phyloP scores from a whole-genome alignment of 2,113 vertebrate species.

The Chamaetylas fuelleborni region DNA sequence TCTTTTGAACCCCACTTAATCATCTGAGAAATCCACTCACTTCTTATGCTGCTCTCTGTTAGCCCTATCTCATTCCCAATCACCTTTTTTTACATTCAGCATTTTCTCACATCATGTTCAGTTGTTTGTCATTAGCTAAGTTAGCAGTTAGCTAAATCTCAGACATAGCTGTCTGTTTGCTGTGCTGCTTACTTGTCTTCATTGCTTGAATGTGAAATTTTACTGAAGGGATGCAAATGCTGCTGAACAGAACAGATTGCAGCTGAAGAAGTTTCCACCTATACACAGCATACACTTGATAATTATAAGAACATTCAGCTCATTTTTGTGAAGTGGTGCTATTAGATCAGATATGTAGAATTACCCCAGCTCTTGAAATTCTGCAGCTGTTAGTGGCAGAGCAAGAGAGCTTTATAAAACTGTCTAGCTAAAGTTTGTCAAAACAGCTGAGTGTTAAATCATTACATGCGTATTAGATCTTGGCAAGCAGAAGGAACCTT shows the following conservation, averaged over 20 bases:
- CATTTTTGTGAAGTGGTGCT: not conserved
- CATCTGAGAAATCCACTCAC: not conserved
- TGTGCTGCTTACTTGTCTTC: not conserved
- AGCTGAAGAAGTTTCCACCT: not conserved
- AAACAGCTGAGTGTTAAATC: not conserved
- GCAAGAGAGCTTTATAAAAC: not conserved
- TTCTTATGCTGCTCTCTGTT: not conserved
- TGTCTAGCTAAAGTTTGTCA: not conserved
- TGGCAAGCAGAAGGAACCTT: not conserved
- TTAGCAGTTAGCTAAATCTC: not conserved
- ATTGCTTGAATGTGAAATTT: not conserved
- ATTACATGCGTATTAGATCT: rapidly evolving
- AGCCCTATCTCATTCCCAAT: not conserved
- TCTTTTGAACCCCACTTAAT: not conserved
- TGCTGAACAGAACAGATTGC: not conserved
- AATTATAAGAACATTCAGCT: not conserved
- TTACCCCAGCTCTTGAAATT: not conserved
- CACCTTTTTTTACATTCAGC: not conserved
- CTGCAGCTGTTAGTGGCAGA: not conserved
- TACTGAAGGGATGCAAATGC: not conserved
- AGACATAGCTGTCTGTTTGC: not conserved
- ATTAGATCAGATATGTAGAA: not conserved
- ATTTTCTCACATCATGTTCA: not conserved
- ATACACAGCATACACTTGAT: not conserved
- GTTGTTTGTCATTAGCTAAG: not conserved